phyloP scores from a whole-genome alignment of 2,888 invertebrate genomes.

The Ormyrus thymus region DNA sequence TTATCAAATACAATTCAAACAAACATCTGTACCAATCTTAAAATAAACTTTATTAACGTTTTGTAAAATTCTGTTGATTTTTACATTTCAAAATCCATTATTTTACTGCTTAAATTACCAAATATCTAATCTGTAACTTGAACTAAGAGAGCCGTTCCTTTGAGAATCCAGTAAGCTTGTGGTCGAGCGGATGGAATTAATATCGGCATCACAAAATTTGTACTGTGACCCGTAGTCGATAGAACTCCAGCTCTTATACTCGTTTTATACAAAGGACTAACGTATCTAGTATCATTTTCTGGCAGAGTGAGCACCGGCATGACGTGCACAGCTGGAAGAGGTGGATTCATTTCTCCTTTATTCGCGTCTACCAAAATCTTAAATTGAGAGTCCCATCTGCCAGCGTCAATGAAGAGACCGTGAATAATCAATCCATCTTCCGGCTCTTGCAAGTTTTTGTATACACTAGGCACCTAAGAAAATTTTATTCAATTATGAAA shows the following conservation, averaged over 20 bases:
- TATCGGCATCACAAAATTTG: slow-evolving; percentile 91
- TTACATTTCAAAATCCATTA: background rate
- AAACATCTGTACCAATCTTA: slow-evolving; percentile 12
- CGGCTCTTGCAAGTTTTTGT: slow-evolving; percentile 78
- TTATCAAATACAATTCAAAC: slow-evolving; percentile 4
- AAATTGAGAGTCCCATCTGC: slow-evolving; percentile 84
- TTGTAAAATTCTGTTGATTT: slow-evolving; percentile 7
- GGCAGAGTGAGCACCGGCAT: slow-evolving; percentile 81
- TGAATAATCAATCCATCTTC: slow-evolving; percentile 85
- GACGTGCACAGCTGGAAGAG: slow-evolving; percentile 82
- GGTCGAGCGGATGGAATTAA: slow-evolving; percentile 81
- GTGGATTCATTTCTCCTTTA: slow-evolving; percentile 87
- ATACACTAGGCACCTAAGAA: slow-evolving; percentile 74
- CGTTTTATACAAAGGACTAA: slow-evolving; percentile 91
- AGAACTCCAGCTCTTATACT: slow-evolving; percentile 89
- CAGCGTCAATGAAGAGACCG: slow-evolving; percentile 91
- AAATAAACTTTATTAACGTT: slow-evolving; percentile 42
- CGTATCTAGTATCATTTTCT: slow-evolving; percentile 80
- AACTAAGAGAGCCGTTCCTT: slow-evolving; percentile 90
- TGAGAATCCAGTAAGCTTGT: slow-evolving; percentile 90
- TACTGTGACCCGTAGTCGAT: slow-evolving; percentile 95
- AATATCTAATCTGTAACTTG: slow-evolving; percentile 83
- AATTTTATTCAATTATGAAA: slow-evolving; percentile 14
- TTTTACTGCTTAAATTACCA: slow-evolving; percentile 8
- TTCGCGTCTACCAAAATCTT: slow-evolving; percentile 86